These are phyloP conservation scores for Mycetomoellerius zeteki DNA, from an alignment of 1,140 invertebrate genomes.

Conservation along the genomic window DNA sequence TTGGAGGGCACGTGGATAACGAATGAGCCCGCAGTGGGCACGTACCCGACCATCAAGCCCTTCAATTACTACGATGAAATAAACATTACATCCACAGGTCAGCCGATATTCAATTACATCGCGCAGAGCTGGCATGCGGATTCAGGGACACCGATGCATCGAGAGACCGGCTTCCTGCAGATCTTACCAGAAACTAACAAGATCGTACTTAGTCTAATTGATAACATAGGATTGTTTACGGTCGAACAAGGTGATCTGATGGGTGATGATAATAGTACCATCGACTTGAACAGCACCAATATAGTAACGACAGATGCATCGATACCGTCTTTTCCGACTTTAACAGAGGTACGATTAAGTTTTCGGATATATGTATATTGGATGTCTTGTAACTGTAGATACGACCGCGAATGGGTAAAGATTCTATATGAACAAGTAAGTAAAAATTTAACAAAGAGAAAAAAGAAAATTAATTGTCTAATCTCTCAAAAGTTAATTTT, in stretches of 20 bases:
- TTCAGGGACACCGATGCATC: slow-evolving; percentile 88
- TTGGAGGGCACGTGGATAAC: slow-evolving; percentile 89
- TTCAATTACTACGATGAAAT: slow-evolving; percentile 89
- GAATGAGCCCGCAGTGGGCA: slow-evolving; percentile 85
- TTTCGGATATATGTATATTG: background rate
- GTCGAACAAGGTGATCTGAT: slow-evolving; percentile 88
- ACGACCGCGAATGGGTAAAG: no score
- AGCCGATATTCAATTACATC: slow-evolving; percentile 89
- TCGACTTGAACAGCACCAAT: slow-evolving; percentile 85
- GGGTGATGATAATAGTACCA: slow-evolving; percentile 68
- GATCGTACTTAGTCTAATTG: slow-evolving; percentile 88
- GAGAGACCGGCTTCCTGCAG: slow-evolving; percentile 90
- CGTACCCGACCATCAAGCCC: slow-evolving; percentile 88
- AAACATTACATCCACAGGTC: slow-evolving; percentile 89
- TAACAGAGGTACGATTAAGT: slow-evolving; percentile 83
- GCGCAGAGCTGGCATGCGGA: slow-evolving; percentile 88
- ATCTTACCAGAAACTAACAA: slow-evolving; percentile 88
- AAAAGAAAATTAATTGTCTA: no score
- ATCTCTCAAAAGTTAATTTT: no score
- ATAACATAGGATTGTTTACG: slow-evolving; percentile 89
- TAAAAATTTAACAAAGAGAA: no score
- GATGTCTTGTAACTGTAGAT: no score
- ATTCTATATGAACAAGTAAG: no score
- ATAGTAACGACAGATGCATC: slow-evolving; percentile 86
- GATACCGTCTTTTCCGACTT: slow-evolving; percentile 84